Evolutionary conservation across 1,140 invertebrate species (phyloP).

Genomic region (Drosophila albomicans): DNA sequence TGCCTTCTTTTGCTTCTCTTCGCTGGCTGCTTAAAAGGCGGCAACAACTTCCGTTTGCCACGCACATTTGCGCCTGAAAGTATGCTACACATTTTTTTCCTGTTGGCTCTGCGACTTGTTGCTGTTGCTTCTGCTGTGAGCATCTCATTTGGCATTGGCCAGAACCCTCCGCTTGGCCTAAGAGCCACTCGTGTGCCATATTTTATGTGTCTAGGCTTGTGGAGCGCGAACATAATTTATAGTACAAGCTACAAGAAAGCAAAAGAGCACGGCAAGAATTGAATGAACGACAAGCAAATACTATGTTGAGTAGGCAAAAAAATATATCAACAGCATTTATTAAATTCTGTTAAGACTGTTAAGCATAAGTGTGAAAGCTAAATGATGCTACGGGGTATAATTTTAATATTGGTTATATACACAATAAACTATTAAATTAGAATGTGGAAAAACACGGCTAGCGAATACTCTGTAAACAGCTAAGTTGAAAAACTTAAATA

Average conservation of each 20-base stretch:
- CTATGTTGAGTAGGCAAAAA: slow-evolving; percentile 24
- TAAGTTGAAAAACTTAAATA: no score
- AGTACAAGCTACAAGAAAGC: slow-evolving; percentile 18
- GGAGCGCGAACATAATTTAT: slow-evolving; percentile 61
- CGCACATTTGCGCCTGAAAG: slow-evolving; percentile 50
- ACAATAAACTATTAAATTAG: no score
- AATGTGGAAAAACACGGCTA: no score
- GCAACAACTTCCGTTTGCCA: slow-evolving; percentile 60
- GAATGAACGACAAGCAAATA: background rate
- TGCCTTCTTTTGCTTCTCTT: slow-evolving; percentile 20
- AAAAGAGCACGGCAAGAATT: no score
- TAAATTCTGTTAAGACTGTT: no score
- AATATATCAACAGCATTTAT: background rate
- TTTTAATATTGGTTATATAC: no score
- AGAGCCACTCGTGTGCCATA: slow-evolving; percentile 69
- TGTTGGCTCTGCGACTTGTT: slow-evolving; percentile 51
- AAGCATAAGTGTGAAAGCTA: no score
- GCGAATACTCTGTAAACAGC: no score
- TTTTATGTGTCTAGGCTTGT: slow-evolving; percentile 60
- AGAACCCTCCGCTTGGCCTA: slow-evolving; percentile 26
- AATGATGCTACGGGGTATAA: no score
- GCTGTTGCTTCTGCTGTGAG: slow-evolving; percentile 27
- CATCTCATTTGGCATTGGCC: slow-evolving; percentile 9
- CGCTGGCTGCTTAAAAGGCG: slow-evolving; percentile 62
- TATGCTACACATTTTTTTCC: slow-evolving; percentile 22